Evolutionary conservation across 2,888 invertebrate genomes (phyloP).

Genomic region (Melipona bicolor): DNA sequence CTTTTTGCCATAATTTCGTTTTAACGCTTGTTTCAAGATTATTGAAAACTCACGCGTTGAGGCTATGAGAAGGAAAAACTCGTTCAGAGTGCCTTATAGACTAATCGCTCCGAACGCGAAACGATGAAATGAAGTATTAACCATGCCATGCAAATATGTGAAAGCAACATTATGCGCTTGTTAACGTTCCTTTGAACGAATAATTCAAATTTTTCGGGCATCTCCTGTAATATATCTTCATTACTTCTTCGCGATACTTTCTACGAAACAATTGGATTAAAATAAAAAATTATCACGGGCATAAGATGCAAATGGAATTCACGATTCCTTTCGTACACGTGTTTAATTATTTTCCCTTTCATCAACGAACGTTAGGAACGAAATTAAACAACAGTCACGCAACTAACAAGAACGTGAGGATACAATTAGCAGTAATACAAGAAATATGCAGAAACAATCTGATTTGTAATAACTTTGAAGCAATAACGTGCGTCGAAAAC

Average conservation of each 20-base stretch:
- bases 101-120: no score
- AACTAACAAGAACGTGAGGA: constrained; percentile 1
- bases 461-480: no score
- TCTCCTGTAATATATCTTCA: background rate
- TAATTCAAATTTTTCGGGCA: background rate
- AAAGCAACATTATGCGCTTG: background rate
- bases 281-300: no score
- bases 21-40: constrained; percentile 32
- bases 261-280: background rate
- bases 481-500: background rate
- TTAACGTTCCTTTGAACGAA: background rate
- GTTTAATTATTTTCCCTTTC: background rate
- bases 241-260: background rate
- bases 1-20: constrained; percentile 59
- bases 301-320: background rate
- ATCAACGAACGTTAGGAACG: background rate
- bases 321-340: background rate
- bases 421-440: constrained; percentile 28
- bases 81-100: background rate
- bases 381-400: background rate
- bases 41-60: background rate
- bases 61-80: no score
- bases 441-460: background rate
- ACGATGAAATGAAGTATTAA: no score
- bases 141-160: background rate